Evolutionary conservation across 1,140 invertebrate species (phyloP), one percentile per base, ranked within the genome.

Genomic region (Drosophila asahinai): DNA sequence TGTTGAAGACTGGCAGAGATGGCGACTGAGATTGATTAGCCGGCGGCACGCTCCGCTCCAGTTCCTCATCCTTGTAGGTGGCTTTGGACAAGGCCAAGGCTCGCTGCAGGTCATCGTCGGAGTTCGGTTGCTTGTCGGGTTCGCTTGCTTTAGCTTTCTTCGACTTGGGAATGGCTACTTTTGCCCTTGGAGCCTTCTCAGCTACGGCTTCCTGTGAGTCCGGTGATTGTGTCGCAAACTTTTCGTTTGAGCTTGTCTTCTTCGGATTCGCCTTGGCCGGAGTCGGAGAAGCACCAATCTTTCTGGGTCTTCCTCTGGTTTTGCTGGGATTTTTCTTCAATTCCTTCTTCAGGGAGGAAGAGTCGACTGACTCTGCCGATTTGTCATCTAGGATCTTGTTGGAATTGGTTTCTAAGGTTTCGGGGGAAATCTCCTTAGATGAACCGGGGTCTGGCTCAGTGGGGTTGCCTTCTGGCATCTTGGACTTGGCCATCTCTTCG

Each of bases 51-150:
- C 2, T 11, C 19, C 40, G 12, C 47, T 76, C 71, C n/a, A 25
- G 11, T 7, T 40, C 14, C n/a, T 91, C 79, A 8, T 11, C 2
- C n/a, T 48, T 19, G 57, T 49, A 80, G 0, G 70, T 38, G 47
- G 65, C 8, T n/a, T 65, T 67, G 0, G 90, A 86, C 8, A 77
- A 14, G 15, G 68, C 51, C 25, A 89, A 1, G 2, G 62, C 84
- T 1, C 19, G 30, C 19, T 66, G 19, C 0, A 91, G 17, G 4
- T 84, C 71, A 0, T 59, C 48, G 1, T 86, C 72, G 3, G 63
- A 73, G 2, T 60, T 49, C 1, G 33, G 33, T 47, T 8, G 22
- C 8, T n/a, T 19, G 7, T 7, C 2, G 1, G 33, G 0, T 1
- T 36, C 15, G 12, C 12, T 65, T 17, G 9, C 15, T 4, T n/a